These are phyloP conservation scores for Drosophila bunnanda DNA, from an alignment of 2,888 invertebrate species.

Conservation along the genomic window DNA sequence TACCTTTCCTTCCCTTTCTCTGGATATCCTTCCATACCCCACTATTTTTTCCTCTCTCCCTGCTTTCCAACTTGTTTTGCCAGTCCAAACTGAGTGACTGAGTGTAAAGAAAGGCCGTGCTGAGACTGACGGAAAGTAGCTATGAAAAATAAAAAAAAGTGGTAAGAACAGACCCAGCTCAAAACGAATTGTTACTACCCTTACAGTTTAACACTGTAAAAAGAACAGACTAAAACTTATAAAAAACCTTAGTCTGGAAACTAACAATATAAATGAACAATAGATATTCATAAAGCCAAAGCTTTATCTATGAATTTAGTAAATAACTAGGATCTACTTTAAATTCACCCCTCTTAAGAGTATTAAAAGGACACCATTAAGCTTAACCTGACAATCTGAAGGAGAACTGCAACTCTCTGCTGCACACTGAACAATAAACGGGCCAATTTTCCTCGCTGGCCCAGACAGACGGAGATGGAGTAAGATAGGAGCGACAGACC, in stretches of 20 bases:
- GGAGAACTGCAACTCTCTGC: constrained; percentile 5
- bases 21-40: not conserved
- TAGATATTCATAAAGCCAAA: not conserved
- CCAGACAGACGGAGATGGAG: constrained; percentile 36
- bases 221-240: not conserved
- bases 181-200: not conserved
- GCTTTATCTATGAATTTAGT: too few relatives aligned
- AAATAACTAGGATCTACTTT: not conserved
- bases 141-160: constrained; percentile 1
- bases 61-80: constrained; percentile 5
- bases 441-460: constrained; percentile 42
- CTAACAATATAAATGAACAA: not conserved
- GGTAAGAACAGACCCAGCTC: not conserved
- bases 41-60: not conserved
- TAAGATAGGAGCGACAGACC: constrained; percentile 29
- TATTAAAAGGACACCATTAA: not conserved
- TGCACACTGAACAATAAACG: constrained; percentile 32
- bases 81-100: constrained; percentile 26
- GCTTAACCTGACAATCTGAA: not conserved
- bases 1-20: not conserved
- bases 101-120: constrained; percentile 31
- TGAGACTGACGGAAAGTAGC: constrained; percentile 24
- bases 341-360: not conserved
- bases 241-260: not conserved
- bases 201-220: not conserved